These are phyloP conservation scores for Unio delphinus DNA, from an alignment of 2,888 invertebrate species.

Conservation along the genomic window DNA sequence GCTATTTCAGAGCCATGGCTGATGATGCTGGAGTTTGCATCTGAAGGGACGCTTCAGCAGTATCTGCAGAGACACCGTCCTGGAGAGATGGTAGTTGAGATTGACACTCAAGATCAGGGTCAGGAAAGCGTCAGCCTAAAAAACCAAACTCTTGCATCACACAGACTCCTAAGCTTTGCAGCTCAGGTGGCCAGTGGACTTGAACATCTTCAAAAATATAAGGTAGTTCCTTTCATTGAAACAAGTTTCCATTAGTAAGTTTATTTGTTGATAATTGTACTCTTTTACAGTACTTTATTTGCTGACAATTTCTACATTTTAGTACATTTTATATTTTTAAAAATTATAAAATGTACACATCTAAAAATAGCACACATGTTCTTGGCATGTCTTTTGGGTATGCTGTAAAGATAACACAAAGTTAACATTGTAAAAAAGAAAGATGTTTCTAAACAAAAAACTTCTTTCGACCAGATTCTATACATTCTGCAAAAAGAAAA, in stretches of 20 bases:
- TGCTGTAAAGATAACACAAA: no score
- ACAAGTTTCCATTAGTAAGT: no score
- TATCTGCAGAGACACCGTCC: slow-evolving; percentile 58
- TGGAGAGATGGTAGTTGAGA: slow-evolving; percentile 54
- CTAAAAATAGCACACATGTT: no score
- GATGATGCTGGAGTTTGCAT: slow-evolving; percentile 60
- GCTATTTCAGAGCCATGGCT: slow-evolving; percentile 57
- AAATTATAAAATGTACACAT: no score
- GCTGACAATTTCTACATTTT: not conserved
- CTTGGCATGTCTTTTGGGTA: no score
- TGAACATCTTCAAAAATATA: slow-evolving; percentile 59
- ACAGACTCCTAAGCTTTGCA: slow-evolving; percentile 53
- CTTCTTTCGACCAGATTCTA: no score
- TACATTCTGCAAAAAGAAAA: no score
- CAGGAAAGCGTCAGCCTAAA: slow-evolving; percentile 48
- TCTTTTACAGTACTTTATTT: not conserved
- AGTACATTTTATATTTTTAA: no score
- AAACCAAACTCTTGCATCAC: slow-evolving; percentile 47
- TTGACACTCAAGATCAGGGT: slow-evolving; percentile 31
- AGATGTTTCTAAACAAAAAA: no score
- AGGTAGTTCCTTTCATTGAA: slow-evolving; percentile 35
- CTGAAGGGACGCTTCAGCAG: slow-evolving; percentile 55
- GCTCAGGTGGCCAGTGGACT: slow-evolving; percentile 58
- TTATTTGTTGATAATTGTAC: not conserved
- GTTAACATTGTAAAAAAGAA: no score